Conservation (phyloP, 2,113 vertebrate genomes). For the Solea senegalensis region DNA sequence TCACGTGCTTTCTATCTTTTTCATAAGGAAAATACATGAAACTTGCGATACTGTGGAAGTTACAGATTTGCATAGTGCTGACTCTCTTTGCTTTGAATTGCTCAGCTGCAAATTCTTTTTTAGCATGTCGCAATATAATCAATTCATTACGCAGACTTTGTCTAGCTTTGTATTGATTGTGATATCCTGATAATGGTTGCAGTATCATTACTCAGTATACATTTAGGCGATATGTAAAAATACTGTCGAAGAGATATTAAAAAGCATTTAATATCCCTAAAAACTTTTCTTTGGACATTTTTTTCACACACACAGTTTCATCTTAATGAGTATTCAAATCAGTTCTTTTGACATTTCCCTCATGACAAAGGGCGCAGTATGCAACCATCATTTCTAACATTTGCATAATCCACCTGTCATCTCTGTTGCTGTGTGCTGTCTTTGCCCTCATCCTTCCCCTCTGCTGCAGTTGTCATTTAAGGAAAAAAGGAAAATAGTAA, state of each 20-base stretch:
- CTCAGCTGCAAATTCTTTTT: not conserved
- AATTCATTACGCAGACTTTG: not conserved
- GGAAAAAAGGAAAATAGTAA: slow-evolving; percentile 34
- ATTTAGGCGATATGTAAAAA: slow-evolving; percentile 21
- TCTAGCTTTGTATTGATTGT: not conserved
- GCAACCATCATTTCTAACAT: slow-evolving; percentile 61
- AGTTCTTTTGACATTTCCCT: slow-evolving; percentile 64
- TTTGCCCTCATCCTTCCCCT: slow-evolving; percentile 26
- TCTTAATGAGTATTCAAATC: slow-evolving; percentile 61
- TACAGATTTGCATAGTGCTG: slow-evolving; percentile 17
- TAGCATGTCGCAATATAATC: not conserved
- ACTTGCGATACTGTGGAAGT: not conserved
- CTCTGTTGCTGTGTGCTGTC: slow-evolving; percentile 19
- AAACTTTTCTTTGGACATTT: slow-evolving; percentile 17
- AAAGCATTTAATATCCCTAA: not conserved
- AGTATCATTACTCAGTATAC: not conserved
- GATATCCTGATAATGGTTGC: no score
- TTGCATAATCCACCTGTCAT: slow-evolving; percentile 69
- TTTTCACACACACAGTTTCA: slow-evolving; percentile 29
- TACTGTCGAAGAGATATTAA: slow-evolving; percentile 15
- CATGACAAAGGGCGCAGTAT: slow-evolving; percentile 53
- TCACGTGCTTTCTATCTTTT: not conserved
- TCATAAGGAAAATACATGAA: not conserved
- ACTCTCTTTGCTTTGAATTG: slow-evolving; percentile 22
- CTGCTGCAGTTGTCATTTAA: slow-evolving; percentile 48